Conservation (phyloP, 2,113 vertebrate species). For the Triplophysa dalaica region DNA sequence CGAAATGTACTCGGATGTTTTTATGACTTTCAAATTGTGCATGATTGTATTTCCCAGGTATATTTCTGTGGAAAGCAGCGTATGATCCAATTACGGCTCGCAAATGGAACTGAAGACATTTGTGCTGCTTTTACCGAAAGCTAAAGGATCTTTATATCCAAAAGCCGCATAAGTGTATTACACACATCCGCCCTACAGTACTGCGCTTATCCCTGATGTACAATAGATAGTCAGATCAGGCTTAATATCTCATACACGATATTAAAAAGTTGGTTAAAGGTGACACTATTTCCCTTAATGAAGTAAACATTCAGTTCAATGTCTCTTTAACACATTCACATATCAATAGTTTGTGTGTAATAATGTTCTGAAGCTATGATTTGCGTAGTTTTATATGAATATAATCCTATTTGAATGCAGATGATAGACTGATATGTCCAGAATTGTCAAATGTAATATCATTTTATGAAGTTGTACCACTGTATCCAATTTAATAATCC, state of each 20-base stretch:
- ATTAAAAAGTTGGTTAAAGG: conserved; percentile 15
- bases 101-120: conserved; percentile 52
- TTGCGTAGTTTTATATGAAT: too few relatives aligned
- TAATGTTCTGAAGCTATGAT: too few relatives aligned
- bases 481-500: not conserved
- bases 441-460: not conserved
- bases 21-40: conserved; percentile 41
- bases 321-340: not conserved
- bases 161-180: conserved; percentile 25
- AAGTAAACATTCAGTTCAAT: not conserved
- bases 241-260: conserved; percentile 17
- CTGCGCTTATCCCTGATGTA: conserved; percentile 33
- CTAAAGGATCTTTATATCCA: conserved; percentile 40
- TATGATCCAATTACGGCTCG: conserved; percentile 54
- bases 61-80: conserved; percentile 42
- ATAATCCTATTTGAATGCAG: not conserved
- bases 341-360: not conserved
- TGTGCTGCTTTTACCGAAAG: conserved; percentile 49
- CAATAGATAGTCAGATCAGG: conserved; percentile 31
- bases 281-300: not conserved
- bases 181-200: conserved; percentile 26
- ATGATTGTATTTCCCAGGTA: conserved; percentile 50
- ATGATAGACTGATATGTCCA: not conserved
- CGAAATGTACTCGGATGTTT: conserved; percentile 44
- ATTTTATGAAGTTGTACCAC: not conserved